Evolutionary conservation across 1,140 invertebrate genomes (phyloP).

Genomic region (Dendroctonus valens): DNA sequence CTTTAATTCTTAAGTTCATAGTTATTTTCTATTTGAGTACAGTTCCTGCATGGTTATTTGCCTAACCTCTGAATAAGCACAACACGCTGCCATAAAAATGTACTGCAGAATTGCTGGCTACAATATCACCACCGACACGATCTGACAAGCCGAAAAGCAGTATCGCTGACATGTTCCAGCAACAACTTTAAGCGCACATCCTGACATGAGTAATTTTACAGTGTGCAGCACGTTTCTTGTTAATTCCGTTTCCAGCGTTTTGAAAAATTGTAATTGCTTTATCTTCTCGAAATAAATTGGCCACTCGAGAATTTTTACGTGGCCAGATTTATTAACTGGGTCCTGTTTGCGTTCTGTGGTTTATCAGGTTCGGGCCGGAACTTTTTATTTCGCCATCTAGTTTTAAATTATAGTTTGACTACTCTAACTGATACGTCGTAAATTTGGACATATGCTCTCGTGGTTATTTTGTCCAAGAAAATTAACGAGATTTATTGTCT

Average conservation of each 20-base stretch:
- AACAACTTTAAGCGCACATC: conserved; percentile 3
- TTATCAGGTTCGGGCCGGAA: conserved; percentile 10
- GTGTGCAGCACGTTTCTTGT: conserved; percentile 39
- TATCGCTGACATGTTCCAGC: not conserved
- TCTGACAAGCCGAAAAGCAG: no score
- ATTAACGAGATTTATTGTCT: no score
- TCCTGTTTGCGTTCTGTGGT: conserved; percentile 23
- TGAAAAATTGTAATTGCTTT: conserved; percentile 48
- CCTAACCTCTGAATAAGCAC: no score
- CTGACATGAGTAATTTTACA: conserved; percentile 25
- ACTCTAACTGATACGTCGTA: no score
- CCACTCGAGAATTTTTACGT: conserved; percentile 43
- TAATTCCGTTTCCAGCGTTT: conserved; percentile 42
- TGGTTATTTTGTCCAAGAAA: no score
- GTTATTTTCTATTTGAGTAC: no score
- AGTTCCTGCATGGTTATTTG: no score
- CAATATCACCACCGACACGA: no score
- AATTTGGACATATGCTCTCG: no score
- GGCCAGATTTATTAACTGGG: conserved; percentile 28
- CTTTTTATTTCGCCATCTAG: conserved; percentile 1
- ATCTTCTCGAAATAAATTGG: conserved; percentile 44
- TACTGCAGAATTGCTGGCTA: no score
- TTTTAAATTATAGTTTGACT: not conserved
- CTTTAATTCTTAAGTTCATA: no score
- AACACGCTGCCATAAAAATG: no score